These are phyloP conservation scores for Parapsyche elsis DNA, from an alignment of 1,140 invertebrate genomes.

Conservation along the genomic window DNA sequence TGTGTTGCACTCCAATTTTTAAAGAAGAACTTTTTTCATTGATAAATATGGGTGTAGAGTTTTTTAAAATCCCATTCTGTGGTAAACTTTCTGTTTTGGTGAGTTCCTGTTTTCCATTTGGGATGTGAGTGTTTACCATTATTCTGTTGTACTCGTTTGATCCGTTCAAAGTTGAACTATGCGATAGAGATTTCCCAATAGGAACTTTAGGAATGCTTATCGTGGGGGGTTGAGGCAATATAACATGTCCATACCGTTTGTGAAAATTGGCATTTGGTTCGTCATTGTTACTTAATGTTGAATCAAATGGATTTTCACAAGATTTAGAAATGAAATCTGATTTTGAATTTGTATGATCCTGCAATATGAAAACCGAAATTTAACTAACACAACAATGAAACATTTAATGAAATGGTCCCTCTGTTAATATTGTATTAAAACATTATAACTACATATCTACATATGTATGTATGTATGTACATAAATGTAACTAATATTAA, in stretches of 20 bases:
- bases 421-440: neutral
- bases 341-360: constrained; percentile 31
- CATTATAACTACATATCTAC: too few species aligned
- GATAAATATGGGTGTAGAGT: constrained; percentile 55
- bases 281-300: constrained; percentile 50
- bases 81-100: constrained; percentile 54
- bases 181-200: constrained; percentile 59
- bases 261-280: constrained; percentile 65
- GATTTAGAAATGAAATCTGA: constrained; percentile 47
- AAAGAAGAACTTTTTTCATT: constrained; percentile 52
- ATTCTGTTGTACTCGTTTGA: constrained; percentile 56
- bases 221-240: constrained; percentile 65
- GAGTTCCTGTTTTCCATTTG: constrained; percentile 52
- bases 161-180: constrained; percentile 53
- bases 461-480: neutral
- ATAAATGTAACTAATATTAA: neutral
- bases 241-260: constrained; percentile 68
- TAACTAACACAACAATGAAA: neutral
- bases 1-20: constrained; percentile 59
- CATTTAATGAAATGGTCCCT: too few species aligned
- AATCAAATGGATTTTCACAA: constrained; percentile 61
- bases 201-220: constrained; percentile 67
- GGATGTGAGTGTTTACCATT: constrained; percentile 26
- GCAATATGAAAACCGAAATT: constrained; percentile 21
- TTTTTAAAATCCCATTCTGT: constrained; percentile 62